Conservation (phyloP, 2,113 vertebrate genomes). For the Misgurnus mizolepis region DNA sequence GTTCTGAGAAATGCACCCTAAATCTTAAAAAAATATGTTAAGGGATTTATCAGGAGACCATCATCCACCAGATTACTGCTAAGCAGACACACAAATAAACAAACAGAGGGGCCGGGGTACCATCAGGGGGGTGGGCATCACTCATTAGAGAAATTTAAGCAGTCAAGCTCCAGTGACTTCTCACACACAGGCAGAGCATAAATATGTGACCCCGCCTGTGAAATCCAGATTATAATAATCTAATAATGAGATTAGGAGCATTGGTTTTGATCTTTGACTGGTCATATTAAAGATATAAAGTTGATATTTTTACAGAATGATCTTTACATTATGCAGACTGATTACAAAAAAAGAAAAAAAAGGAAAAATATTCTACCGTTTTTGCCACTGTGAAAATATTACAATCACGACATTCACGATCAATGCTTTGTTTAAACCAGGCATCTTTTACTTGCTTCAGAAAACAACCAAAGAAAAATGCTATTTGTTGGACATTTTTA, state of each 20-base stretch:
- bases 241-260: too few species aligned
- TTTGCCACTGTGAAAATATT: neutral
- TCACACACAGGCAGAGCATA: constrained; percentile 10
- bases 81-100: constrained; percentile 71
- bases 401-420: neutral
- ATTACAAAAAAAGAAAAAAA: neutral
- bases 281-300: too few species aligned
- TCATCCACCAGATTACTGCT: constrained; percentile 57
- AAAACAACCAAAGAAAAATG: constrained; percentile 68
- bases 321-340: too few species aligned
- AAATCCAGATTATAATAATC: too few species aligned
- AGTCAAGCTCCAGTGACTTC: constrained; percentile 6
- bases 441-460: constrained; percentile 3
- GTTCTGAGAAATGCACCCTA: neutral
- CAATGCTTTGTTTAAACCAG: too few species aligned
- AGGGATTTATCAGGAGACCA: neutral
- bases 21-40: neutral
- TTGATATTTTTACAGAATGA: too few species aligned
- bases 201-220: neutral
- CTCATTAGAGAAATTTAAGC: constrained; percentile 77
- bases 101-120: constrained; percentile 50
- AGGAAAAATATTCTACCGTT: constrained; percentile 16
- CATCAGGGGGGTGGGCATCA: constrained; percentile 66
- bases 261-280: too few species aligned
- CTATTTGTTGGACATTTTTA: too few species aligned